Conservation (phyloP, 2,113 vertebrate genomes). For the Sarotherodon lohbergeri region DNA sequence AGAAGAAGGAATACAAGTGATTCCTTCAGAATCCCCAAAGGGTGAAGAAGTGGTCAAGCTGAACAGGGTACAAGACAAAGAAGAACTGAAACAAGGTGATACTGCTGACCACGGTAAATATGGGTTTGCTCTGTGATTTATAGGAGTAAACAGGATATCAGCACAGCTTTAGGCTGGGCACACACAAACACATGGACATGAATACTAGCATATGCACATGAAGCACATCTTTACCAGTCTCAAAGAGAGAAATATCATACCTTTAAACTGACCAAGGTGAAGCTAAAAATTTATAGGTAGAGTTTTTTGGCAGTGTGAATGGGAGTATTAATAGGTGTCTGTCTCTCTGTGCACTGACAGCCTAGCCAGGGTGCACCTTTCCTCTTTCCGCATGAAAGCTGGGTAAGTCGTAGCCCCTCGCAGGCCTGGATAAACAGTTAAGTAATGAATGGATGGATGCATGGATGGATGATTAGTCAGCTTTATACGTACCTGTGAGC, state of each 20-base stretch:
- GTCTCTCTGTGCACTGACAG: background rate
- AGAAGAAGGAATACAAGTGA: constrained; percentile 3
- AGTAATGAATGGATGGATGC: background rate
- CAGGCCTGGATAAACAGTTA: background rate
- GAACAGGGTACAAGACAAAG: constrained; percentile 15
- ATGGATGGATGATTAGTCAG: background rate
- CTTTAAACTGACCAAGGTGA: background rate
- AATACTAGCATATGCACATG: background rate
- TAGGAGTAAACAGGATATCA: background rate
- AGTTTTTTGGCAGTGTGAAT: background rate
- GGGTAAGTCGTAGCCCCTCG: background rate
- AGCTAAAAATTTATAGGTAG: background rate
- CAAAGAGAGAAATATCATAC: background rate
- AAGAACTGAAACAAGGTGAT: constrained; percentile 20
- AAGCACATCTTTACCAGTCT: background rate
- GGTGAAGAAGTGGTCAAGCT: background rate
- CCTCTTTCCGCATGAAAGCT: background rate
- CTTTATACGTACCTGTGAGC: background rate
- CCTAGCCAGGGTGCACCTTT: background rate
- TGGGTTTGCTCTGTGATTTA: constrained; percentile 30
- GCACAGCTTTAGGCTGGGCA: background rate
- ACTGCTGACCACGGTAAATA: constrained; percentile 7
- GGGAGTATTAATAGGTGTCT: background rate
- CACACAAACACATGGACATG: background rate
- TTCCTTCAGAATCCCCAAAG: constrained; percentile 1